phyloP scores from a whole-genome alignment of 2,113 vertebrate species.

The Phrynocephalus versicolor region DNA sequence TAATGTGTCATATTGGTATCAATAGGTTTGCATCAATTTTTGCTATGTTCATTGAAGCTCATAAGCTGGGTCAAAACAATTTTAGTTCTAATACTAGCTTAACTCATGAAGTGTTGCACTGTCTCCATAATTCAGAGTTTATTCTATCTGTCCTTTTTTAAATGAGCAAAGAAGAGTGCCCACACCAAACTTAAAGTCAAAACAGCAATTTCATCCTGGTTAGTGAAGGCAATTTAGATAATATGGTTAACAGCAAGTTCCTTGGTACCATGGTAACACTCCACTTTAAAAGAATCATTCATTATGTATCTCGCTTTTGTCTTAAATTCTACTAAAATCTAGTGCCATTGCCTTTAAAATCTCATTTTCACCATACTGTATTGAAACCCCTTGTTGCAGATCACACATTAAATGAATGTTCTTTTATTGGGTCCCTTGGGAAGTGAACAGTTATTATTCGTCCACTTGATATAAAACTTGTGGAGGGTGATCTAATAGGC shows the following conservation, averaged over 20 bases:
- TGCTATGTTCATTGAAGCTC: slow-evolving; percentile 24
- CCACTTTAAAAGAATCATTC: neutral
- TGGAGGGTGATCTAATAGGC: too few relatives aligned
- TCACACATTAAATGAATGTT: too few relatives aligned
- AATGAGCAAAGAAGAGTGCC: neutral
- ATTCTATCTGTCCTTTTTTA: neutral
- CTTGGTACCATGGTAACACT: neutral
- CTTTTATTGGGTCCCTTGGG: too few relatives aligned
- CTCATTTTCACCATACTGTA: neutral
- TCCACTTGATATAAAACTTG: too few relatives aligned
- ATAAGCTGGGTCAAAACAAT: slow-evolving; percentile 52
- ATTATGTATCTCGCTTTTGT: neutral
- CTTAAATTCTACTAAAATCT: neutral
- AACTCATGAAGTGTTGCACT: slow-evolving; percentile 44
- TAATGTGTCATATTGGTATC: slow-evolving; percentile 11
- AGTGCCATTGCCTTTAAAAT: neutral
- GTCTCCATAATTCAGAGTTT: neutral
- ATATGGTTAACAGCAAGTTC: neutral
- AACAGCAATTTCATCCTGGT: neutral
- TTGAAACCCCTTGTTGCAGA: too few relatives aligned
- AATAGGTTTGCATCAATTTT: neutral
- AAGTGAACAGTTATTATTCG: too few relatives aligned
- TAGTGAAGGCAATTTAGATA: neutral
- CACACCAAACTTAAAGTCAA: neutral
- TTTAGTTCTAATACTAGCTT: slow-evolving; percentile 45